These are phyloP conservation scores for Drosophila prostipennis DNA, from an alignment of 2,888 invertebrate genomes.

Conservation along the genomic window DNA sequence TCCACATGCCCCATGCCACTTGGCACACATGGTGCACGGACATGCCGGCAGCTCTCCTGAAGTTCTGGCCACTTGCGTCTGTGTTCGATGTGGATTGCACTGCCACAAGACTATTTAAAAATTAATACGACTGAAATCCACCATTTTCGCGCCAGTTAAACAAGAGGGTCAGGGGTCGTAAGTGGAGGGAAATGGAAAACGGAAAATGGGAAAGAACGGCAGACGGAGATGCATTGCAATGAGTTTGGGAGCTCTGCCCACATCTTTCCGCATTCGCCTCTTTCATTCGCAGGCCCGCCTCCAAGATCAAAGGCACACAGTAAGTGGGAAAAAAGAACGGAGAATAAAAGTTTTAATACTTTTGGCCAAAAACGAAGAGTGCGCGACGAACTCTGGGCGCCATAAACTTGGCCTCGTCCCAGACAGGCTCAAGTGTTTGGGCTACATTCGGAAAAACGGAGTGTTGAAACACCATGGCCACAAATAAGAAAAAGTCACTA, in stretches of 20 bases:
- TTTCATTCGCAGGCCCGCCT: slow-evolving; percentile 8
- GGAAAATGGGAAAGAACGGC: slow-evolving; percentile 7
- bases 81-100: slow-evolving; percentile 26
- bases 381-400: slow-evolving; percentile 11
- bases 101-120: slow-evolving; percentile 67
- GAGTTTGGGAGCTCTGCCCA: slow-evolving; percentile 26
- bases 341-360: slow-evolving; percentile 63
- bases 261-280: slow-evolving; percentile 28
- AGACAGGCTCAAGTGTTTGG: slow-evolving; percentile 10
- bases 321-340: slow-evolving; percentile 19
- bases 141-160: slow-evolving; percentile 65
- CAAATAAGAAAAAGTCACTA: no score
- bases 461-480: not conserved
- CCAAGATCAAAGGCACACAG: slow-evolving; percentile 54
- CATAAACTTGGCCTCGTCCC: slow-evolving; percentile 45
- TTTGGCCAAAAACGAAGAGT: slow-evolving; percentile 42
- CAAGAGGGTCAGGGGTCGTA: not conserved
- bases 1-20: slow-evolving; percentile 8
- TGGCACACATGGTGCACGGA: slow-evolving; percentile 29
- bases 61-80: slow-evolving; percentile 8
- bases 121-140: slow-evolving; percentile 61
- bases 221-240: slow-evolving; percentile 38
- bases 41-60: slow-evolving; percentile 5
- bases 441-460: slow-evolving; percentile 5
- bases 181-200: not conserved